Evolutionary conservation across 2,888 invertebrate species (phyloP), one percentile per base, ranked within the genome.

Genomic region (Torymus texanus): DNA sequence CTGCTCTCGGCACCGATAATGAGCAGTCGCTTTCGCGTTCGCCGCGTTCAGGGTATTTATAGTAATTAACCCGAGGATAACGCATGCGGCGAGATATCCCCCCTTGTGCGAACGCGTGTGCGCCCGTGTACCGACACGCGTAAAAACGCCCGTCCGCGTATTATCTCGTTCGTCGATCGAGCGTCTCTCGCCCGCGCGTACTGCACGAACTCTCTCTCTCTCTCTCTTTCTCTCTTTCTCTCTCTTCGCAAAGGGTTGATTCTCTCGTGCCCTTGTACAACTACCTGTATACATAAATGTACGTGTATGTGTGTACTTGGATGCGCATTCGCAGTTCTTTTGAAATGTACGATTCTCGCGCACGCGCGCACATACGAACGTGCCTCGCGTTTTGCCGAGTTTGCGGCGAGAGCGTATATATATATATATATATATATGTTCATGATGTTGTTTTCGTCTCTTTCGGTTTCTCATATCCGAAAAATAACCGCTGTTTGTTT

Each of bases 1-100:
- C 41, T 21, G 41, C 18, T 5, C 50, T 16, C 18, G 14, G 41
- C 41, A 21, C 12, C 65, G 65, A 72, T 73, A 73, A 78, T 61
- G 65, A 73, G 72, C 67, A 55, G 67, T 65, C 65, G 63, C 55
- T 68, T 56, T 55, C 41, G 59, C 58, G 18, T 14, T 13, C 18
- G 2, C 53, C 16, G 41, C 41, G 8, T 41, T 8, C 41, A 41
- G 41, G 53, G 67, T 67, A 78, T 67, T 67, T 63, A 18, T 29
- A 67, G 73, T 66, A 78, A 78, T 78, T 67, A 78, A 74, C 59
- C 50, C 56, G 18, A 50, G 41, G 51, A 41, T 50, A 51, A 41
- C 59, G 41, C 55, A 41, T 58, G 41, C 70, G 8, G 16, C 41
- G 41, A 41, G 41, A 41, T 41, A 41, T 41, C 41, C 8, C 41